Evolutionary conservation across 1,140 invertebrate genomes (phyloP), one percentile per base, ranked within the genome.

Genomic region (Lepidostoma basale): DNA sequence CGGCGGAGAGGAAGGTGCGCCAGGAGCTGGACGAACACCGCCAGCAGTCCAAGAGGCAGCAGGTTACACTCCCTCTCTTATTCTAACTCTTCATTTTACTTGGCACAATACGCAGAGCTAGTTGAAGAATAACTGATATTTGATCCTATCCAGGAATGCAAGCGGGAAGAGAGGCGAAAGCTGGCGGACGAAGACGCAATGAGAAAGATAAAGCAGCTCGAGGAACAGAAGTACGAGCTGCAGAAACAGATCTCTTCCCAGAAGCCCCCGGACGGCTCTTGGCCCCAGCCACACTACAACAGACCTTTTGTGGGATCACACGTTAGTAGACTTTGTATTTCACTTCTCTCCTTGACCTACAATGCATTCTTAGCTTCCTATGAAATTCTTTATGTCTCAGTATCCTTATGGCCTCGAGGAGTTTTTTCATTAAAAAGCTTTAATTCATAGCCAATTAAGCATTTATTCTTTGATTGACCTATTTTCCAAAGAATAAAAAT

Each of bases 131-230:
- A 47, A 16, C n/a, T 22, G 10, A 14, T 8, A 2, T 66, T 9
- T 8, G 6, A n/a, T n/a, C 6, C 33, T 67, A 74, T 85, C 49
- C 81, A 95, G 86, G 96, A 98, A 75, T 93, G 89, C 76, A 96
- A 98, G 79, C 86, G 94, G 2, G 95, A 97, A 77, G 94, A 96
- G 73, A 85, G 92, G 10, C 92, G 96, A 74, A 96, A 97, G 75
- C 79, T 98, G 33, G 95, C 95, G 0, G 96, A 98, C 76, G 96
- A 98, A 77, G 96, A 98, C 79, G 95, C 95, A 0, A 81, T 97
- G 47, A 88, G 94, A 45, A 98, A 97, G 79, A 97, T 98, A 33
- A 97, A 97, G 75, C 94, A 96, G 78, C 79, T 97, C 39, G 96
- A 99, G 78, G 96, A 98, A 74, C 92, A 93, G 75, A 90, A 91